Evolutionary conservation across 2,797 vertebrate genomes (phyloP).

Genomic region (Lepus townsendii): DNA sequence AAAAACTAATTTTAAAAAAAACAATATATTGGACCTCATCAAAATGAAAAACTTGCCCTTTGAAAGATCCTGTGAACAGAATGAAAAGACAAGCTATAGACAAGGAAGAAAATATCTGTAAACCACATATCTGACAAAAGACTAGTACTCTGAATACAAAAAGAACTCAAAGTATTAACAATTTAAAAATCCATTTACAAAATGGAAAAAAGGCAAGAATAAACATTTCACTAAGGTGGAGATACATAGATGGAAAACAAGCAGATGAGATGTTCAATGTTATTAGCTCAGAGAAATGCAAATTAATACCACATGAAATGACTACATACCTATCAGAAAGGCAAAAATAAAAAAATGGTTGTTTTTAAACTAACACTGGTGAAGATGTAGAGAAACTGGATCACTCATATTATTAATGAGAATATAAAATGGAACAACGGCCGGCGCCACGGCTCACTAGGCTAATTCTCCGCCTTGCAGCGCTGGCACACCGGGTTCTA

Average conservation of each 20-base stretch:
- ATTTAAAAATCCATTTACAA: slow-evolving; percentile 49
- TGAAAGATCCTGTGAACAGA: slow-evolving; percentile 38
- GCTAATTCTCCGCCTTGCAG: too few species aligned
- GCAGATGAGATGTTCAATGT: slow-evolving; percentile 23
- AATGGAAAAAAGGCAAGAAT: slow-evolving; percentile 48
- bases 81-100: slow-evolving; percentile 59
- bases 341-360: slow-evolving; percentile 44
- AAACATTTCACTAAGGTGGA: neutral
- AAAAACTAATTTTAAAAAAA: slow-evolving; percentile 9
- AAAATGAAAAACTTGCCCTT: slow-evolving; percentile 40
- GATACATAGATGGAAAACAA: neutral
- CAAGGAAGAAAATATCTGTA: slow-evolving; percentile 44
- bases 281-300: slow-evolving; percentile 48
- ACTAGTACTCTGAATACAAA: slow-evolving; percentile 41
- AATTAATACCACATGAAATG: slow-evolving; percentile 55
- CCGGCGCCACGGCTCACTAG: too few species aligned
- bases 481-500: too few species aligned
- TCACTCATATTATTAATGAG: neutral
- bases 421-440: slow-evolving; percentile 26
- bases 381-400: neutral
- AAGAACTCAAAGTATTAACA: slow-evolving; percentile 49
- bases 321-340: slow-evolving; percentile 7
- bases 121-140: slow-evolving; percentile 29
- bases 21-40: neutral
- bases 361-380: neutral